Evolutionary conservation across 1,140 invertebrate species (phyloP).

Genomic region (Wiebesia pumilae): DNA sequence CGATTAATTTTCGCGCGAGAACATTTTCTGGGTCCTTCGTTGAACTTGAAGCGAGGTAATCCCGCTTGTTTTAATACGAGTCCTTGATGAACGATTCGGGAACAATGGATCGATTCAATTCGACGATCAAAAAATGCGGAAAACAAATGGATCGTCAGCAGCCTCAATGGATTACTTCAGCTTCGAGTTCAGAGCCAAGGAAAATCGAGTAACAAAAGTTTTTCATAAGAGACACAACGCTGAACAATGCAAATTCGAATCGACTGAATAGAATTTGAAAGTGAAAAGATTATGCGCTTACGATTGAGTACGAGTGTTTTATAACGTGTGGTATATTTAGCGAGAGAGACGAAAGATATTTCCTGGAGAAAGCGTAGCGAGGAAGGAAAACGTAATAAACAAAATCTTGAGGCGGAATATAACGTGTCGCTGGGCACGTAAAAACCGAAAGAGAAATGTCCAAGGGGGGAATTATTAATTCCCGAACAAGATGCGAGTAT

Average conservation of each 20-base stretch:
- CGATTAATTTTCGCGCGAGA: neutral
- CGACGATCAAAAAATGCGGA: neutral
- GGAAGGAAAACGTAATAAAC: slow-evolving; percentile 25
- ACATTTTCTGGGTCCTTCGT: neutral
- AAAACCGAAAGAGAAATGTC: slow-evolving; percentile 32
- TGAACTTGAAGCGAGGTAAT: slow-evolving; percentile 1
- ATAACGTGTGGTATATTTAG: slow-evolving; percentile 9
- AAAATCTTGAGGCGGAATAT: slow-evolving; percentile 21
- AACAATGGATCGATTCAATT: neutral
- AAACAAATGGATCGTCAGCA: neutral
- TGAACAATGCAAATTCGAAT: slow-evolving; percentile 4
- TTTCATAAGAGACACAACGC: neutral
- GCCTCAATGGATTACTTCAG: neutral
- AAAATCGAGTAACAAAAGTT: neutral
- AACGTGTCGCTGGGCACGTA: slow-evolving; percentile 30
- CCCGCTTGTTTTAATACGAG: neutral
- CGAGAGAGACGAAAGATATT: slow-evolving; percentile 15
- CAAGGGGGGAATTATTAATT: slow-evolving; percentile 4
- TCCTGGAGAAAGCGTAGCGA: slow-evolving; percentile 27
- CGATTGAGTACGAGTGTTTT: slow-evolving; percentile 1
- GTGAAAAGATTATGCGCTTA: neutral
- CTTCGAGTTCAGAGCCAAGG: neutral
- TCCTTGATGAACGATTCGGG: neutral
- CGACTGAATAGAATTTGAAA: slow-evolving; percentile 10
- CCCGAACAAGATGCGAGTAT: slow-evolving; percentile 32